Conservation (phyloP, 2,113 vertebrate species). For the Eretmochelys imbricata region DNA sequence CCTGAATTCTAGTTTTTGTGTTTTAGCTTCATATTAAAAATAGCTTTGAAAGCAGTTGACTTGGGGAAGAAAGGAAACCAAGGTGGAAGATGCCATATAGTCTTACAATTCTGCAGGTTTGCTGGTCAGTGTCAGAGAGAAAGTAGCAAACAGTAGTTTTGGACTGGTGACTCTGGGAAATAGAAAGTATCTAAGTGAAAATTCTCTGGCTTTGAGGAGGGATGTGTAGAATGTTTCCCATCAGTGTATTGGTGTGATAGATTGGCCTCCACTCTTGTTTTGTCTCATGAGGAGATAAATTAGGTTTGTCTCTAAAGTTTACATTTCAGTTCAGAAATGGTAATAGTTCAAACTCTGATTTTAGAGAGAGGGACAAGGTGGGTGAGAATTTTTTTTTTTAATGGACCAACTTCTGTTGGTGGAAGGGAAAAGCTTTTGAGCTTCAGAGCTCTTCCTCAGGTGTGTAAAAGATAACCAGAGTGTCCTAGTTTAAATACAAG, state of each 20-base stretch:
- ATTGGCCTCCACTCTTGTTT: not conserved
- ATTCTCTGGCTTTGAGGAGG: not conserved
- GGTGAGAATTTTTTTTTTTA: not conserved
- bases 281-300: not conserved
- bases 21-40: too few species aligned
- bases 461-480: not conserved
- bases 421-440: not conserved
- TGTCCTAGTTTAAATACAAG: not conserved
- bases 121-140: not conserved
- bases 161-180: not conserved
- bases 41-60: too few species aligned
- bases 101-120: too few species aligned
- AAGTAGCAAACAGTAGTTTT: not conserved
- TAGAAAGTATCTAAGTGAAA: not conserved
- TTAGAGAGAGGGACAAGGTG: not conserved
- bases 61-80: too few species aligned
- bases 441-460: not conserved
- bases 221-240: not conserved
- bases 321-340: not conserved
- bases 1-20: not conserved
- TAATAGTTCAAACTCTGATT: not conserved
- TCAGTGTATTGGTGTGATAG: not conserved
- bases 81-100: too few species aligned
- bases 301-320: not conserved
- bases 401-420: not conserved